Evolutionary conservation across 2,888 invertebrate species (phyloP), one percentile per base, ranked within the genome.

Genomic region (Drosophila macrothrix): DNA sequence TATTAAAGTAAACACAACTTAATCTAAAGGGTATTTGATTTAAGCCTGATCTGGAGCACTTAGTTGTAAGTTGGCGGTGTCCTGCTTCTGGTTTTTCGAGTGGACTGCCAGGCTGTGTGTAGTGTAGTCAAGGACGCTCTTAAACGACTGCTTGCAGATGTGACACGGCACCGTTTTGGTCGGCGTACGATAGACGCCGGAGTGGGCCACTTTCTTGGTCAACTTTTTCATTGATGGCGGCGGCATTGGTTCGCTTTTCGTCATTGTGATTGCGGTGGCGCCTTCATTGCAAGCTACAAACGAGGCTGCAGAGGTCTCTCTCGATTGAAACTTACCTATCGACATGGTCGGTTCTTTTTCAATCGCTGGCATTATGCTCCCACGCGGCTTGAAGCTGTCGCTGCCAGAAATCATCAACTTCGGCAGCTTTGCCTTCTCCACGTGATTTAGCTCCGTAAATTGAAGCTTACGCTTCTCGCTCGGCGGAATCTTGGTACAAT

Each of bases 401-500:
- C 33, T 22, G 10, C 6, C 28, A 16, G 14, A 53, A 19, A 29
- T 10, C 3, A 88, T 25, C 25, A 46, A 9, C 43, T 86, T 88
- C 0, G 92, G 92, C 49, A 92, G 67, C 66, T 90, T 86, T 4
- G 92, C 91, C 67, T 92, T 92, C 35, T 80, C 82, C 0, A 88
- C 91, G 16, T 92, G 92, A 67, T 92, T 89, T 5, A 92, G 73
- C 53, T 92, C 92, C 0, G 92, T 91, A 25, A 76, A 92, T 28
- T 90, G 58, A 1, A 92, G 80, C 35, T 92, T 92, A 28, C 90
- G 91, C 68, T 92, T 92, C 4, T 92, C 92, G 0, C 65, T 68
- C 14, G 92, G 92, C 10, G 92, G 92, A 68, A 92, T 92, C 76
- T 92, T 92, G 29, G 82, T 75, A 63, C 92, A 92, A 33, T 92